Base-by-base conservation (phyloP, 2,888 invertebrate genomes). In the Peribatodes rhomboidaria region DNA sequence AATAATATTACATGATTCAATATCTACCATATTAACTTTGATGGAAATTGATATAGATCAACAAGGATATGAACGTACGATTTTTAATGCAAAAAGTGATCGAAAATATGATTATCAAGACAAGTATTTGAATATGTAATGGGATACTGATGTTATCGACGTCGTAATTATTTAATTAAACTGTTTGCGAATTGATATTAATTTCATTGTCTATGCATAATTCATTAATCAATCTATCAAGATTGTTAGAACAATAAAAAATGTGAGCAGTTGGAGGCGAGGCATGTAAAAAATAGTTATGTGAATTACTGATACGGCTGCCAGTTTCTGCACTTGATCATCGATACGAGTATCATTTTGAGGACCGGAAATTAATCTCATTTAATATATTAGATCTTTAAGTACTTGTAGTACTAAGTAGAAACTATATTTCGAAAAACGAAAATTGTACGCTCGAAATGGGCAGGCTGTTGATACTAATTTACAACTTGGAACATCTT, bases 11-110 rank as follows among this genome's bases (percentile, higher is more conserved):
- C 11, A 1, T 44, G n/a, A 31, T 49, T 31, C 31, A 49, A 8
- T n/a, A 1, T 14, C 10, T 27, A 8, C 1, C 10, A 27, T 33
- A 16, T 6, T 18, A 33, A 50, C 13, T 64, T 41, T 39, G 50
- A 44, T 52, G 55, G 54, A 58, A 57, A 64, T 42, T 20, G 67
- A 68, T 68, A 61, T 22, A 6, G 20, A 67, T 68, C 64, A 50
- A 50, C 20, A 50, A 33, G 50, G 50, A 50, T 35, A 35, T 20
- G 54, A 49, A 44, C 33, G 41, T 39, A 13, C 35, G 11, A 50
- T 8, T 55, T 54, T 44, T 22, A 16, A 16, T 9, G 18, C 52
- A 60, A 60, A 60, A 59, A 60, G n/a, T 59, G 42, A 14, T 27
- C 22, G 35, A 46, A 33, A 44, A 52, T 22, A 37, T 14, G 22